A percentile compares a stretch with the other conserved stretches of the same genome.
These are phyloP conservation scores for Odontophorus gujanensis DNA, from an alignment of 2,113 vertebrate genomes.

Conservation along the genomic window DNA sequence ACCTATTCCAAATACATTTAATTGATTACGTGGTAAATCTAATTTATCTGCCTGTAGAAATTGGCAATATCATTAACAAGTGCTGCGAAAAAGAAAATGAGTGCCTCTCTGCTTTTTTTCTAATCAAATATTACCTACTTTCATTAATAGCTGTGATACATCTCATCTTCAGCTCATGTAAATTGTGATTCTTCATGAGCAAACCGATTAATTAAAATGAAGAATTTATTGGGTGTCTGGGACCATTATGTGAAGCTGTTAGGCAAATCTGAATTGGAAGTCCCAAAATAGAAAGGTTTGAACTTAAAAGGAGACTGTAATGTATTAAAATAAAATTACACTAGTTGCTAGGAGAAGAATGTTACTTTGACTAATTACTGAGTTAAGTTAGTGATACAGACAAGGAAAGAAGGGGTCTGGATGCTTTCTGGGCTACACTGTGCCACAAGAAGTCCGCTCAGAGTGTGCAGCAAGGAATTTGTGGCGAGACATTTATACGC, in stretches of 20 bases:
- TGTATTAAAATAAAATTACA: neutral
- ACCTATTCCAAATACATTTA: neutral
- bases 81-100: neutral
- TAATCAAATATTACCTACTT: conserved; percentile 45
- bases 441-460: neutral
- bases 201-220: conserved; percentile 58
- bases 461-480: neutral
- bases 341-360: conserved; percentile 18
- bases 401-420: neutral
- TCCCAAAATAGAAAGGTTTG: conserved; percentile 57
- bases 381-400: neutral
- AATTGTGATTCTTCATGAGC: conserved; percentile 49
- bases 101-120: neutral
- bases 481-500: neutral
- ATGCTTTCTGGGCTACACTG: neutral
- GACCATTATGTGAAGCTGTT: conserved; percentile 39
- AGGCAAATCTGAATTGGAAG: conserved; percentile 27
- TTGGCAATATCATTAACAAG: conserved; percentile 7
- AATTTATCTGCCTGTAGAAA: neutral
- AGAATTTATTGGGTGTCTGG: conserved; percentile 31
- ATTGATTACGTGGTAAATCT: conserved; percentile 19
- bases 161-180: conserved; percentile 21
- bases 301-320: conserved; percentile 17
- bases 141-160: neutral
- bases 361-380: neutral